Percentiles rank a stretch among this genome's conserved stretches.
Conservation (phyloP, 23 tunicate species). For the Styela clava region DNA sequence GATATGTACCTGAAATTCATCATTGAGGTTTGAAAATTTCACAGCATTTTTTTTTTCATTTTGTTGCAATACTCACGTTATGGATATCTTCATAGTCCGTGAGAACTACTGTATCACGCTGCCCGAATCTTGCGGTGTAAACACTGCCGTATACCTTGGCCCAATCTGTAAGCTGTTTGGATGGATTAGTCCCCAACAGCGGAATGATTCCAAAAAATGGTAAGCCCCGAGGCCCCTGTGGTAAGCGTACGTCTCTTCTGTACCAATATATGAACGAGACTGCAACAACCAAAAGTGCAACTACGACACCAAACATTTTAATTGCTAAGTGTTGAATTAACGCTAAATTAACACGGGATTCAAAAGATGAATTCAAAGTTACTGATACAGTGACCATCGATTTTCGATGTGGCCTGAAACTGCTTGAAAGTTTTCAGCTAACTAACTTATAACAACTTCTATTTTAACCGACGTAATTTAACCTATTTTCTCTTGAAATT, state of each 20-base stretch:
- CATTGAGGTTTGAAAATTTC: too few species aligned
- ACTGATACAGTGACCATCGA: too few species aligned
- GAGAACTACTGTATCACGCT: not conserved
- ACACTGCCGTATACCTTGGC: not conserved
- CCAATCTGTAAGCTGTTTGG: not conserved
- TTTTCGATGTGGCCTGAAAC: too few species aligned
- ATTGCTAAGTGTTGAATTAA: too few species aligned
- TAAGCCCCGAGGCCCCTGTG: not conserved
- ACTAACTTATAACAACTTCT: too few species aligned
- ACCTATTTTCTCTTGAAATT: too few species aligned
- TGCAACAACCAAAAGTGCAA: not conserved
- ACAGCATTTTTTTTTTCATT: too few species aligned
- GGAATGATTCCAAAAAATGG: not conserved
- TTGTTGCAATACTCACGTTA: not conserved
- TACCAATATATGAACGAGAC: not conserved
- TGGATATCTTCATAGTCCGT: not conserved
- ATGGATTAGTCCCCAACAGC: not conserved
- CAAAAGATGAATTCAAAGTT: too few species aligned
- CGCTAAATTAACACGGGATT: too few species aligned
- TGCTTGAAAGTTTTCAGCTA: too few species aligned
- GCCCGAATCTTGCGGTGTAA: not conserved
- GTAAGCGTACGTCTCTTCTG: not conserved
- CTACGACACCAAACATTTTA: not conserved
- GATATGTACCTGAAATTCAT: not conserved
- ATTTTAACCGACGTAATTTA: too few species aligned